These are phyloP conservation scores for Melieria omissa DNA, from an alignment of 2,888 invertebrate genomes.

Conservation along the genomic window DNA sequence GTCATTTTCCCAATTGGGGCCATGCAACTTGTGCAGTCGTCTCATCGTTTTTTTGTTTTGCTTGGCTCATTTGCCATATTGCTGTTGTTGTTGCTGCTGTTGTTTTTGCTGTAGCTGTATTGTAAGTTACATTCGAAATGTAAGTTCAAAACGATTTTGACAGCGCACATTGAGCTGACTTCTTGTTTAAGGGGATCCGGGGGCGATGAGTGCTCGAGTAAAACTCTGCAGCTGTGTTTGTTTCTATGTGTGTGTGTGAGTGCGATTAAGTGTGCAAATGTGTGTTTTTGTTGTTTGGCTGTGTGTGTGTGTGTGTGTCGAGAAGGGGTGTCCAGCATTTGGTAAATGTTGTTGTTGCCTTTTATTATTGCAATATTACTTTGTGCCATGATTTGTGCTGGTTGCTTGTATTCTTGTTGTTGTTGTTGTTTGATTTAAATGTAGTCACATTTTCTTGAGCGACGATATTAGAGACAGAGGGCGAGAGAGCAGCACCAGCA, in stretches of 20 bases:
- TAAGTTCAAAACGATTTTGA: too few species aligned
- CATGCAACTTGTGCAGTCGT: too few species aligned
- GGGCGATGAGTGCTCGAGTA: conserved; percentile 13
- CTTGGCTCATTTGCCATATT: background rate
- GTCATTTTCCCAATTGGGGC: too few species aligned
- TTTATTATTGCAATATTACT: conserved; percentile 29
- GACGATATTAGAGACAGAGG: background rate
- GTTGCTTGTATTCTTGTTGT: conserved; percentile 24
- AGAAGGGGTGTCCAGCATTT: conserved; percentile 14
- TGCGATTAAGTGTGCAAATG: conserved; percentile 28
- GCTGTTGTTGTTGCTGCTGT: conserved; percentile 7
- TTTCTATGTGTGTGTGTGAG: conserved; percentile 49
- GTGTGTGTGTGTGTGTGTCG: conserved; percentile 42
- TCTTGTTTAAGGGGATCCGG: background rate
- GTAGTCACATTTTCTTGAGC: background rate
- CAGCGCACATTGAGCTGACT: too few species aligned
- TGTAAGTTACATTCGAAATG: too few species aligned
- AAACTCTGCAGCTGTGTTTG: conserved; percentile 48
- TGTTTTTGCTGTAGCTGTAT: conserved; percentile 4
- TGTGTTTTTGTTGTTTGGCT: conserved; percentile 28
- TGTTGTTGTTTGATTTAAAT: conserved; percentile 2
- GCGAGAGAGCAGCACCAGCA: background rate
- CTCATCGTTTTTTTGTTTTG: conserved; percentile 7
- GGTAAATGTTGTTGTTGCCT: conserved; percentile 6
- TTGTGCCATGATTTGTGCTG: conserved; percentile 17